phyloP scores from a whole-genome alignment of 92 coral and sea anemone genomes.

The Chrysogorgia sp. region DNA sequence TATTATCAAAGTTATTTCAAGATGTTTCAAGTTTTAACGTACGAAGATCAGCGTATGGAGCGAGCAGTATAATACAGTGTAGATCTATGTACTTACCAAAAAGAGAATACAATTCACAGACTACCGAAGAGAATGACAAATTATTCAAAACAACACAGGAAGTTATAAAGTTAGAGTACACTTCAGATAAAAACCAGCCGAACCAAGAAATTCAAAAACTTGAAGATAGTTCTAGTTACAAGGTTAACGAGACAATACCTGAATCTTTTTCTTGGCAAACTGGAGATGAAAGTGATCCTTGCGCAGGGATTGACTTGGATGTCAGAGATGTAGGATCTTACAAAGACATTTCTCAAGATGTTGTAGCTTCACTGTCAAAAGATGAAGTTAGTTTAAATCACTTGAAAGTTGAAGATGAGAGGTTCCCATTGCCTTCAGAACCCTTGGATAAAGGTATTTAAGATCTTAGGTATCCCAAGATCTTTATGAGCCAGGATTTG shows the following conservation, averaged over 20 bases:
- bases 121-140: not conserved
- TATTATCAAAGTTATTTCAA: not conserved
- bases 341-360: not conserved
- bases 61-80: not conserved
- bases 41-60: not conserved
- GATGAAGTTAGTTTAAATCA: not conserved
- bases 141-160: not conserved
- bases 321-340: not conserved
- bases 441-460: slow-evolving; percentile 33
- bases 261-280: not conserved
- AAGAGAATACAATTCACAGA: not conserved
- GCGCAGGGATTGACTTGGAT: slow-evolving; percentile 24
- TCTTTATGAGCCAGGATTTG: not conserved
- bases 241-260: not conserved
- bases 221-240: not conserved
- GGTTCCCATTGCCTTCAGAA: slow-evolving; percentile 30
- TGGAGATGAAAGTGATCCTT: slow-evolving; percentile 28
- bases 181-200: not conserved
- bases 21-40: not conserved
- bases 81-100: not conserved
- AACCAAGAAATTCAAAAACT: no score
- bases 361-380: not conserved
- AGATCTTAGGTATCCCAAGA: not conserved
- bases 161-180: not conserved
- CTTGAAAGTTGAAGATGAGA: slow-evolving; percentile 17